Conservation (phyloP, 2,888 invertebrate genomes). For the Ochropacha duplaris region DNA sequence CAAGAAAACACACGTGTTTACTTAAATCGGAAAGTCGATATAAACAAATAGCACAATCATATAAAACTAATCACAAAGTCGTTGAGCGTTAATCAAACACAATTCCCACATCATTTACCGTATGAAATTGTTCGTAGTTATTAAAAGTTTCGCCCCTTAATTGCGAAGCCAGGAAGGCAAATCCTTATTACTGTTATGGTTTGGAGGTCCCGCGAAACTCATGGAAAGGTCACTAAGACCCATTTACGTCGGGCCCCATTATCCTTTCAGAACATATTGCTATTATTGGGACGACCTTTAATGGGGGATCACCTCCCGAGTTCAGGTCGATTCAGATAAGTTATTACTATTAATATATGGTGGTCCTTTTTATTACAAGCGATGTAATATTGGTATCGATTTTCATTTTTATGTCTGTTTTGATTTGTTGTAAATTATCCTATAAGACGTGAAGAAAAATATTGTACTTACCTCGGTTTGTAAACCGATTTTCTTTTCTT, state of each 20-base stretch:
- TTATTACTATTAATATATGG: slow-evolving; percentile 70
- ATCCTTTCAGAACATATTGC: slow-evolving; percentile 71
- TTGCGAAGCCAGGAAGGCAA: slow-evolving; percentile 61
- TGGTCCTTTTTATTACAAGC: slow-evolving; percentile 29
- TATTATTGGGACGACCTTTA: slow-evolving; percentile 68
- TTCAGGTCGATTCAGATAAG: slow-evolving; percentile 50
- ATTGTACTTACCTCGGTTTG: too few relatives aligned
- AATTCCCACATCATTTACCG: slow-evolving; percentile 35
- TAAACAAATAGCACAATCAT: slow-evolving; percentile 13
- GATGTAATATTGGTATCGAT: slow-evolving; percentile 7
- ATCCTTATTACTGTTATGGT: slow-evolving; percentile 58
- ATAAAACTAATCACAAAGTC: slow-evolving; percentile 32
- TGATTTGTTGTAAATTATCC: too few relatives aligned
- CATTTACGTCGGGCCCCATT: slow-evolving; percentile 69
- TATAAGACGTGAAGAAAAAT: too few relatives aligned
- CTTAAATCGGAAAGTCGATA: background rate
- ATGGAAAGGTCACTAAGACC: slow-evolving; percentile 60
- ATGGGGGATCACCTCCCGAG: slow-evolving; percentile 58
- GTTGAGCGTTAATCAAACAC: slow-evolving; percentile 16
- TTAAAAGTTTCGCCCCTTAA: slow-evolving; percentile 75
- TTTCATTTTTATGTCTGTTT: too few relatives aligned
- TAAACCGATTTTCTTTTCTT: too few relatives aligned
- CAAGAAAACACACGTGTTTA: background rate
- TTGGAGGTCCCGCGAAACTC: slow-evolving; percentile 26
- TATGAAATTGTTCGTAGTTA: slow-evolving; percentile 63